Conservation (phyloP, 2,797 vertebrate genomes). For the Pelodytes ibericus region DNA sequence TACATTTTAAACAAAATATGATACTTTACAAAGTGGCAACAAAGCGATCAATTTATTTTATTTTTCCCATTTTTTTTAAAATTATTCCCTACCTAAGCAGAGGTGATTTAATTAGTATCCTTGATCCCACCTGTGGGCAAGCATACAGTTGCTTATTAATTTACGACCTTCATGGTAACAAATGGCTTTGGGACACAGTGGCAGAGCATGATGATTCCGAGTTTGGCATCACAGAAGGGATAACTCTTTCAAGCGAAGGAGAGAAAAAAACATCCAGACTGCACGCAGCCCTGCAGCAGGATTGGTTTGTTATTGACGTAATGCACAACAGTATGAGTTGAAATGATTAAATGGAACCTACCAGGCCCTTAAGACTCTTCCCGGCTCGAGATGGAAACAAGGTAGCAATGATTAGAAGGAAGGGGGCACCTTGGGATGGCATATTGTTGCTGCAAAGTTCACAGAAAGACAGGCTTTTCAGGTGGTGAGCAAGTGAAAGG, state of each 20-base stretch:
- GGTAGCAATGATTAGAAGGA: constrained; percentile 59
- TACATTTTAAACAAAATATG: no score
- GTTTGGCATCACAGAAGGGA: constrained; percentile 30
- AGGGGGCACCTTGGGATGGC: constrained; percentile 41
- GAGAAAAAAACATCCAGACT: not conserved
- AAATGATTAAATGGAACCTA: constrained; percentile 63
- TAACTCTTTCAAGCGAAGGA: constrained; percentile 5
- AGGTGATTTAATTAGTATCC: no score
- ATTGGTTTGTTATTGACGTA: constrained; percentile 50
- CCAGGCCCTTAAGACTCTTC: constrained; percentile 59
- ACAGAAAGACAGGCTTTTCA: constrained; percentile 5
- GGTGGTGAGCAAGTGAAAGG: not conserved
- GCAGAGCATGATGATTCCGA: constrained; percentile 55
- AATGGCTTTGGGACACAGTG: no score
- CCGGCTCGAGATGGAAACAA: constrained; percentile 57
- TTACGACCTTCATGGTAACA: no score
- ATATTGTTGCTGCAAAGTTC: constrained; percentile 12
- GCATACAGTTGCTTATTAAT: no score
- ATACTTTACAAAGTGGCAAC: no score
- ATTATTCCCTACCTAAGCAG: no score
- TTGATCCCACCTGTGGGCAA: no score
- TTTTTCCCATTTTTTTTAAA: no score
- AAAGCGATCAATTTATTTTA: no score
- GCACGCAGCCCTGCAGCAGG: constrained; percentile 35
- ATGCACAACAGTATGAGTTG: constrained; percentile 49